These are phyloP conservation scores for Acanthosoma haemorrhoidale DNA, from an alignment of 2,888 invertebrate species.

Conservation along the genomic window DNA sequence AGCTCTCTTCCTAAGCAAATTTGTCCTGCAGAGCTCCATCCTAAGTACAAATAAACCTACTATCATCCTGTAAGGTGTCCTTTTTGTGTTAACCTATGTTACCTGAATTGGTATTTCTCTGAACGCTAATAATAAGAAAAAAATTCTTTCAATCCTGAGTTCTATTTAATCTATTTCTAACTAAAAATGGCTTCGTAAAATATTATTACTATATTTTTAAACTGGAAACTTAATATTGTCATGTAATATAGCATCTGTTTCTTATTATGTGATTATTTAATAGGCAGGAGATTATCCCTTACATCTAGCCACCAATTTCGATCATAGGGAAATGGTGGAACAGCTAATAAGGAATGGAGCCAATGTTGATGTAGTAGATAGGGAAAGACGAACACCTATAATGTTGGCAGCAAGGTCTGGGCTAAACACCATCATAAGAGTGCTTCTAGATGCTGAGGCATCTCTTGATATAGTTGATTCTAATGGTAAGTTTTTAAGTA, in stretches of 20 bases:
- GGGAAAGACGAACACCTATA: conserved; percentile 43
- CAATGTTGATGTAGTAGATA: conserved; percentile 43
- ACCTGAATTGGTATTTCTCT: no score
- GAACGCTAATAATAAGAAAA: no score
- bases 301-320: conserved; percentile 43
- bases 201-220: no score
- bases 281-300: conserved; percentile 44
- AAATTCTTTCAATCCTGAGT: no score
- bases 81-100: no score
- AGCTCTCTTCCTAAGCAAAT: no score
- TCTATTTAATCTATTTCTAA: no score
- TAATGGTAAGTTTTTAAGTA: conserved; percentile 40
- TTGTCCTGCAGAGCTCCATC: no score
- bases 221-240: not conserved
- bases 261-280: not conserved
- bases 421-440: conserved; percentile 42
- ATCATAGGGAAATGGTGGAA: conserved; percentile 44
- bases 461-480: conserved; percentile 43
- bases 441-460: conserved; percentile 44
- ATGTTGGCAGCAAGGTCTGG: conserved; percentile 45
- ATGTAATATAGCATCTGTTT: not conserved
- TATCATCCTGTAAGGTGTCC: no score
- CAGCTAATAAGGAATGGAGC: conserved; percentile 43
- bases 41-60: no score
- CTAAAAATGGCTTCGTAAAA: no score